Evolutionary conservation across 1,140 invertebrate genomes (phyloP), one percentile per base, ranked within the genome.

Genomic region (Drosophila sp.): DNA sequence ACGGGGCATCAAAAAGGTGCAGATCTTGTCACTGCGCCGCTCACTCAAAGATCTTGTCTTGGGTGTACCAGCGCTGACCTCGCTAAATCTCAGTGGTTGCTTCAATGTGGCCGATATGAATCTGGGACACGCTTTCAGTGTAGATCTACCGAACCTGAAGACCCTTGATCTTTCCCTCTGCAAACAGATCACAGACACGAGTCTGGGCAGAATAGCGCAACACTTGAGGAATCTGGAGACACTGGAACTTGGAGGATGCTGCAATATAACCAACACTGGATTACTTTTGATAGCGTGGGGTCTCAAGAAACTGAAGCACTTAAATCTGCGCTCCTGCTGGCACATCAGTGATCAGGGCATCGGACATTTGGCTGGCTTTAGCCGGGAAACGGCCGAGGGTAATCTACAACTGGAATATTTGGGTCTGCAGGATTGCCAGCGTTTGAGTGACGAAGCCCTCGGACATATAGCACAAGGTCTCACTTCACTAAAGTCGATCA

Each of bases 371-470:
- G 96, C 97, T 1, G 97, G 97, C 0, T 93, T 96, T 6, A 95
- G 94, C 71, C 91, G 92, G 30, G 94, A 95, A 7, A 93, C 94
- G 11, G 94, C 94, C 1, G 93, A 94, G 67, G 96, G 96, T 0
- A 96, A 95, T 64, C 93, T 95, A 2, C 94, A 94, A 6, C 92
- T 99, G 56, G 97, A 98, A 91, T 94, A 96, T 83, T 93, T 99
- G 3, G 96, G 97, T 5, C 93, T 99, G 32, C 98, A 99, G 93
- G 98, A 99, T 93, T 99, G 98, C 93, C 98, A 98, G 92, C 95
- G 97, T 80, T 92, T 99, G 10, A 97, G 97, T 33, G 98, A 99
- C 92, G 97, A 98, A 77, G 96, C 97, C 0, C 93, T 99, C 44
- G 95, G 95, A 78, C 96, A 98, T 92, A 95, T 98, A 11, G 96